Conservation (phyloP, 2,797 vertebrate species). For the Platyrinchus mystaceus region DNA sequence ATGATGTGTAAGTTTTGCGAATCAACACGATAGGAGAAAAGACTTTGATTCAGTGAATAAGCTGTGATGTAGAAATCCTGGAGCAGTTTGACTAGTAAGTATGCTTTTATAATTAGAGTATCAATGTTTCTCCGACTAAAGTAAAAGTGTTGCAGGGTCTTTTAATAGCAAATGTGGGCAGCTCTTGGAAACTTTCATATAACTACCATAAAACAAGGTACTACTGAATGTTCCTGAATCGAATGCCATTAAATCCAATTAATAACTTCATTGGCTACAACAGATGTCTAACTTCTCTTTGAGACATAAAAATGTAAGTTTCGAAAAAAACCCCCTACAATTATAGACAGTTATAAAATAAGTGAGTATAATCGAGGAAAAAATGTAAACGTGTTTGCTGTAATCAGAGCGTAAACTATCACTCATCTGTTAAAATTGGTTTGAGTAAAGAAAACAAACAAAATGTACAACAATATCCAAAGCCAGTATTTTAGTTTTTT, state of each 20-base stretch:
- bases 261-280: not conserved
- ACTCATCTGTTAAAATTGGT: not conserved
- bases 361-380: not conserved
- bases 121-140: slow-evolving; percentile 23
- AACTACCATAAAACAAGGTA: not conserved
- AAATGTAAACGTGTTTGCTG: rapidly evolving
- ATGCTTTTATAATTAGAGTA: slow-evolving; percentile 47
- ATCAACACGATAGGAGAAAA: slow-evolving; percentile 41
- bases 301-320: not conserved
- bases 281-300: not conserved
- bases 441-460: not conserved
- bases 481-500: not conserved
- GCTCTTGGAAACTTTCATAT: slow-evolving; percentile 1
- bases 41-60: slow-evolving; percentile 52
- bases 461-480: not conserved
- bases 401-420: not conserved
- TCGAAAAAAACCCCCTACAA: rapidly evolving
- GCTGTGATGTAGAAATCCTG: slow-evolving; percentile 50
- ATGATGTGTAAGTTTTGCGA: slow-evolving; percentile 16
- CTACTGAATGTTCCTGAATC: not conserved
- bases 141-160: not conserved
- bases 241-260: not conserved
- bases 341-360: not conserved
- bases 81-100: slow-evolving; percentile 43
- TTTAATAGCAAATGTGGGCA: not conserved